Base-by-base conservation (phyloP, 2,113 vertebrate species). In the Scortum barcoo region DNA sequence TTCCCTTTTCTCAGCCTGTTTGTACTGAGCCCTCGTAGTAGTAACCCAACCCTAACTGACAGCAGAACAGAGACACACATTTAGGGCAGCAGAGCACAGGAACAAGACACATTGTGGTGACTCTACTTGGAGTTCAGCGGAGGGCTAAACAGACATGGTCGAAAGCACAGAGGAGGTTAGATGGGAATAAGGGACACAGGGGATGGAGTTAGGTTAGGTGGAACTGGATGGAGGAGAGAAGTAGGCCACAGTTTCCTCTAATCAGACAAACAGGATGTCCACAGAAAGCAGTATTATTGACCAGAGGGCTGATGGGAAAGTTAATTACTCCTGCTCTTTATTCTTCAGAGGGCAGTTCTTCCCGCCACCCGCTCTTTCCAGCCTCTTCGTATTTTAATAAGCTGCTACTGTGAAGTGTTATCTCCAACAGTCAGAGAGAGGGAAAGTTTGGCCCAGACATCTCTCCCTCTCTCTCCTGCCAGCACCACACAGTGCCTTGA, bases 401-500 rank as follows among this genome's bases (percentile, higher is more conserved):
- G 83, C 83, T 24, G 33, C 76, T 38, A 72, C 87, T 89, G 67
- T 90, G 83, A 89, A 87, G 76, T 30, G 50, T 92, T 93, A 91
- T 93, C 91, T 84, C 78, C 24, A 50, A 51, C 76, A 78, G 83
- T 81, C 86, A 88, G 85, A 76, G 81, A 0, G 44, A 61, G 33
- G 46, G 50, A 36, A 74, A 81, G 68, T 86, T 90, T 76, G 80
- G 72, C 66, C 30, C 63, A 62, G 69, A 81, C 81, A 40, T 72
- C 48, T 38, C 65, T 56, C n/a, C 76, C 48, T 72, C 38, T 56
- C n/a, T 78, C 48, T 72, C 38, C 81, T 67, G 33, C 36, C 54
- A 60, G 78, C 46, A 48, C 46, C 57, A 28, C 14, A 12, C 76
- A 69, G 20, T 28, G 58, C 83, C 80, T 90, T 93, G 80, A 89